Evolutionary conservation across 2,888 invertebrate genomes (phyloP).

Genomic region (Tiliacea citrago): DNA sequence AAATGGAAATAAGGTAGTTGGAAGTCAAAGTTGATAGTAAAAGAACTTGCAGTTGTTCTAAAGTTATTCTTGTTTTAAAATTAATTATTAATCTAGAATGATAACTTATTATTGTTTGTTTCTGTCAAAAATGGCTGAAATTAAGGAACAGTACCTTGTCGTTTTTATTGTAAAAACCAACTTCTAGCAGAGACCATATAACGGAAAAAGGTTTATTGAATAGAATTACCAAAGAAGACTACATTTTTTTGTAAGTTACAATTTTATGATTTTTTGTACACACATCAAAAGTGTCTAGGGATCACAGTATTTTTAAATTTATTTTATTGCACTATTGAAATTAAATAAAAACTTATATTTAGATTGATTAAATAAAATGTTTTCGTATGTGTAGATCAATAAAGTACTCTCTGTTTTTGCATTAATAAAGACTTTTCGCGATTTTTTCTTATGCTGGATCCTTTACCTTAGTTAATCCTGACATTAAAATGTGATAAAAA

Average conservation of each 20-base stretch:
- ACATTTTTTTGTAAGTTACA: not conserved
- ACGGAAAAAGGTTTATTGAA: not conserved
- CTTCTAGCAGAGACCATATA: not conserved
- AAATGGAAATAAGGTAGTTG: constrained; percentile 34
- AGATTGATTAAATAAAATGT: too few species aligned
- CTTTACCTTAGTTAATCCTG: too few species aligned
- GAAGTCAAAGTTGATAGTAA: constrained; percentile 23
- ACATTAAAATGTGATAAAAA: too few species aligned
- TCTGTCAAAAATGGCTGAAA: not conserved
- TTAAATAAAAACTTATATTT: too few species aligned
- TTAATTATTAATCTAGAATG: constrained; percentile 32
- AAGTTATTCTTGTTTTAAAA: constrained; percentile 33
- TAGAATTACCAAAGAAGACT: not conserved
- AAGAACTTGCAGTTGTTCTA: constrained; percentile 23
- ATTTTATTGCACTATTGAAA: too few species aligned
- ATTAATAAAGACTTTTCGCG: too few species aligned
- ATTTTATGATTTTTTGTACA: not conserved
- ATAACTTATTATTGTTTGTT: constrained; percentile 22
- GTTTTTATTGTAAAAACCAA: not conserved
- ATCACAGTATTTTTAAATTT: too few species aligned
- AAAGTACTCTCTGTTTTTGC: too few species aligned
- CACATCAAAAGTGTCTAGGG: too few species aligned
- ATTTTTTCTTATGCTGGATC: too few species aligned
- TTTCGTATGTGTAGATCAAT: too few species aligned
- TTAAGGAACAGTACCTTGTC: not conserved